These are phyloP conservation scores for Glyphotaelius pellucidus DNA, from an alignment of 2,888 invertebrate genomes.

Conservation along the genomic window DNA sequence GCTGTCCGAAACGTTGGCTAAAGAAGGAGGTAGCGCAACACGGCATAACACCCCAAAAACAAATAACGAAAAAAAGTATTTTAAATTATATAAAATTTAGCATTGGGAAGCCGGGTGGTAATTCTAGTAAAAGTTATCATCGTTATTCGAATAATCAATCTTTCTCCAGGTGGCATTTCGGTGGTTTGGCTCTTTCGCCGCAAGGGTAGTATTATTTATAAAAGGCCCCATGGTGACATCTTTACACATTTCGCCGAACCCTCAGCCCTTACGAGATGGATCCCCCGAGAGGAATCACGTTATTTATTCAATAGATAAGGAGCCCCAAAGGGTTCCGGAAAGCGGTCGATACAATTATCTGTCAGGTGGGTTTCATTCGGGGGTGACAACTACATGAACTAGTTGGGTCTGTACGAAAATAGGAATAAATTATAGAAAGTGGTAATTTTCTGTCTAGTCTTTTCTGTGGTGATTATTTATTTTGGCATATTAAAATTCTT, in stretches of 20 bases:
- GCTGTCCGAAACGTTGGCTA: no score
- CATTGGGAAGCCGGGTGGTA: not conserved
- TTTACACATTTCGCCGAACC: not conserved
- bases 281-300: conserved; percentile 4
- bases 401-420: no score
- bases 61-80: no score
- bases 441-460: no score
- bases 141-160: conserved; percentile 27
- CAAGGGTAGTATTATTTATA: conserved; percentile 29
- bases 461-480: no score
- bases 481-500: no score
- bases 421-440: no score
- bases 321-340: not conserved
- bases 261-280: conserved; percentile 3
- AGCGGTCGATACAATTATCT: conserved; percentile 28
- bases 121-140: not conserved
- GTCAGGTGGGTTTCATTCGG: not conserved
- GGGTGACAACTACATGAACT: no score
- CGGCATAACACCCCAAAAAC: no score
- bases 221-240: conserved; percentile 15
- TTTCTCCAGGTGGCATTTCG: not conserved
- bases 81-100: no score
- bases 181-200: not conserved
- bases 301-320: conserved; percentile 36
- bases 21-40: no score